These are phyloP conservation scores for Stenchaetothrips biformis DNA, from an alignment of 2,888 invertebrate genomes.

Conservation along the genomic window DNA sequence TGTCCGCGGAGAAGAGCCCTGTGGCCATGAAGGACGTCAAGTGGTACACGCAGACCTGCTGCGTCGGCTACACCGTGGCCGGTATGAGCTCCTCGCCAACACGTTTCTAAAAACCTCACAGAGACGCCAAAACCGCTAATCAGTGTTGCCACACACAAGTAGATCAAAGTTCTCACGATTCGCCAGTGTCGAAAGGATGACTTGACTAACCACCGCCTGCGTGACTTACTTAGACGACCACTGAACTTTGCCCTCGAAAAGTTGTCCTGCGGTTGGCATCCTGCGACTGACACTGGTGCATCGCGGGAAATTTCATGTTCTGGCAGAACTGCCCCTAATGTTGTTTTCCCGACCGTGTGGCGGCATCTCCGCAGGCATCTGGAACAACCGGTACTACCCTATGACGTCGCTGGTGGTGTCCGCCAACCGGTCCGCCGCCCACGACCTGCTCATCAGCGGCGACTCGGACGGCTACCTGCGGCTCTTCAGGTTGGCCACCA, in stretches of 20 bases:
- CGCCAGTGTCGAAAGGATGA: no score
- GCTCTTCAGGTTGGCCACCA: constrained; percentile 62
- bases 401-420: constrained; percentile 77
- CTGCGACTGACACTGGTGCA: no score
- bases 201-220: no score
- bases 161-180: no score
- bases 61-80: constrained; percentile 80
- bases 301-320: no score
- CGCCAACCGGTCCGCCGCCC: constrained; percentile 74
- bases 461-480: constrained; percentile 86
- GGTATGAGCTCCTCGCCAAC: constrained; percentile 51
- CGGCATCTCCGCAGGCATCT: constrained; percentile 59
- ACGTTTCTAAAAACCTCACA: not conserved
- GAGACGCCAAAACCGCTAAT: no score
- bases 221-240: no score
- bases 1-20: constrained; percentile 82
- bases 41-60: constrained; percentile 83
- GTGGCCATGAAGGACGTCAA: constrained; percentile 86
- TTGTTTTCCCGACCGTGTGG: not conserved
- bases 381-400: constrained; percentile 86
- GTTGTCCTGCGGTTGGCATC: no score
- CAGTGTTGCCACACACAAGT: no score
- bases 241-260: no score
- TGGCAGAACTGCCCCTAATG: no score
- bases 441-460: constrained; percentile 77